These are phyloP conservation scores for Ceyx melanurus DNA, from an alignment of 2,113 vertebrate genomes.

Conservation along the genomic window DNA sequence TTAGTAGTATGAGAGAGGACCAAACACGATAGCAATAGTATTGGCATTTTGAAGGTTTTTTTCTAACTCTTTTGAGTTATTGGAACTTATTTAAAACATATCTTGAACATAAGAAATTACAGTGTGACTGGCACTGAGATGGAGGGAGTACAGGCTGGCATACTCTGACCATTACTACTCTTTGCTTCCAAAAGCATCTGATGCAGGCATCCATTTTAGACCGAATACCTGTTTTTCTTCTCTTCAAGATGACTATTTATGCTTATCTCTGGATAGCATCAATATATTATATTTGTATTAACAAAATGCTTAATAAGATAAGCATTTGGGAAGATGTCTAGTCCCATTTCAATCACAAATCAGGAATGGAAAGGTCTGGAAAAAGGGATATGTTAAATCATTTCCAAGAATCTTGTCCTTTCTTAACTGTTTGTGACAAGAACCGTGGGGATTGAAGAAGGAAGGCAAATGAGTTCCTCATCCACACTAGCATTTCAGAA, in stretches of 20 bases:
- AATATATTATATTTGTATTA: background rate
- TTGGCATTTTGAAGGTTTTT: background rate
- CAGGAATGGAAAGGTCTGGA: background rate
- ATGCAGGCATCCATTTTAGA: background rate
- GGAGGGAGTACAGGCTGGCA: background rate
- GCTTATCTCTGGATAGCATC: background rate
- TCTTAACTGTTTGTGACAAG: background rate
- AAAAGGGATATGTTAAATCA: accelerated
- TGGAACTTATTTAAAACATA: background rate
- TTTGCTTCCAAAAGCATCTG: background rate
- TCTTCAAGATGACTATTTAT: background rate
- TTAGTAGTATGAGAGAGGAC: background rate
- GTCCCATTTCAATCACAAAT: background rate
- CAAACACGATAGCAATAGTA: background rate
- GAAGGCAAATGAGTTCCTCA: accelerated
- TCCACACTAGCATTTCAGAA: background rate
- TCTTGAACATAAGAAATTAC: background rate
- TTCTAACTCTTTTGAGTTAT: background rate
- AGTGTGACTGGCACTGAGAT: background rate
- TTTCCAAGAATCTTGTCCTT: background rate
- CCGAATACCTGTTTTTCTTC: accelerated
- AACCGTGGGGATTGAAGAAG: background rate
- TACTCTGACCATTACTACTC: background rate
- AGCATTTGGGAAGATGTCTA: background rate
- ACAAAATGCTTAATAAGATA: background rate